These are phyloP conservation scores for Mareca strepera DNA, from an alignment of 2,797 vertebrate species.

Conservation along the genomic window DNA sequence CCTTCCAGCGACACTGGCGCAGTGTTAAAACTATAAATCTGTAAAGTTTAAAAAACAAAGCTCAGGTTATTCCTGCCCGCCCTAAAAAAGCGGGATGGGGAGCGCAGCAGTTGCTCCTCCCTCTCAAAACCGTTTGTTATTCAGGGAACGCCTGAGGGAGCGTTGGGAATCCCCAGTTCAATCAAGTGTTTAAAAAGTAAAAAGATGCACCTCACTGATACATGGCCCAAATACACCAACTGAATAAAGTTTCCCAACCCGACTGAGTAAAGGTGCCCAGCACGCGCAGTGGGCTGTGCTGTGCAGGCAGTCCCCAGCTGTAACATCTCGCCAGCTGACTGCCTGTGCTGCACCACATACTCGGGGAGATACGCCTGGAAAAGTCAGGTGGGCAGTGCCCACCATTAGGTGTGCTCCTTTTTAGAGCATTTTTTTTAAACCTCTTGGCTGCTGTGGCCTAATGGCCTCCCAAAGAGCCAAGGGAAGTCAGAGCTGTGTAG, in stretches of 20 bases:
- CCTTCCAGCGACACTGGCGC: accelerated
- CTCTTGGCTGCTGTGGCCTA: not conserved
- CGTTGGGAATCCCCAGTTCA: not conserved
- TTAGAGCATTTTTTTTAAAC: no score
- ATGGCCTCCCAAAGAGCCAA: not conserved
- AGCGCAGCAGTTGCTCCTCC: not conserved
- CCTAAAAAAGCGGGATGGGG: not conserved
- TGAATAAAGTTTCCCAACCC: not conserved
- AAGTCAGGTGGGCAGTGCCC: no score
- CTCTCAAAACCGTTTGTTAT: no score
- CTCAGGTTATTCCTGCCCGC: accelerated
- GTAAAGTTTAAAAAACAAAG: accelerated
- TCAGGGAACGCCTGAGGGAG: not conserved
- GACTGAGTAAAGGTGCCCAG: accelerated
- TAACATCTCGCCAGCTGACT: no score
- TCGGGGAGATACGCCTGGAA: no score
- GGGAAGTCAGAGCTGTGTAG: not conserved
- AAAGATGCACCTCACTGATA: accelerated
- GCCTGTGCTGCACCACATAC: no score
- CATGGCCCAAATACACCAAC: no score
- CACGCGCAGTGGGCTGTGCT: no score
- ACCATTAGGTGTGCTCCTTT: accelerated
- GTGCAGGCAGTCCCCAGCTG: no score
- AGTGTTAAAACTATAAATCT: accelerated
- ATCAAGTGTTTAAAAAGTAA: not conserved